A percentile compares a stretch with the other conserved stretches of the same genome.
phyloP scores from a whole-genome alignment of 2,113 vertebrate species.

The Dinomys branickii region DNA sequence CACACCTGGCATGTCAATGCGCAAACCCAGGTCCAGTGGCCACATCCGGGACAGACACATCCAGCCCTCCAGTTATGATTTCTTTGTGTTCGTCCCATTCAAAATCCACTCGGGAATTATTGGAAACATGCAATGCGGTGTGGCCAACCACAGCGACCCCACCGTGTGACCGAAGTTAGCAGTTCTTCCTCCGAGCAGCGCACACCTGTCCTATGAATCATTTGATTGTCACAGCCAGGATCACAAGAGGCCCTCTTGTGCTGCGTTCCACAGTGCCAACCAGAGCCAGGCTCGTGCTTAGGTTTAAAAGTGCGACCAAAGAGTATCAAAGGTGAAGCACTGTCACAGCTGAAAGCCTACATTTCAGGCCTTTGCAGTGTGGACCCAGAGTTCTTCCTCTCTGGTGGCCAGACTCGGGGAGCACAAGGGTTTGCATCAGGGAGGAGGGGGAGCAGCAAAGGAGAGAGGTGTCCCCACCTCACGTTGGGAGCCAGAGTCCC shows the following conservation, averaged over 20 bases:
- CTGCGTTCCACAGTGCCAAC: neutral
- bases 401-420: conserved; percentile 24
- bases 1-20: neutral
- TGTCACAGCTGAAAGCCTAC: neutral
- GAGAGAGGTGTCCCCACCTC: conserved; percentile 27
- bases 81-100: neutral
- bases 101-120: neutral
- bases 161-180: neutral
- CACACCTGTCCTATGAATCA: neutral
- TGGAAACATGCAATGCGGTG: neutral
- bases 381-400: neutral
- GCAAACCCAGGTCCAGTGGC: neutral
- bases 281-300: neutral
- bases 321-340: neutral
- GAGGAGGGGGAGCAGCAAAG: neutral
- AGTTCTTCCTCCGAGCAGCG: rapidly evolving
- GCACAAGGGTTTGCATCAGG: neutral
- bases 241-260: rapidly evolving
- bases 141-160: neutral
- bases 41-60: neutral
- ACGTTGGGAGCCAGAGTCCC: conserved; percentile 36
- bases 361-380: neutral
- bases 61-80: neutral
- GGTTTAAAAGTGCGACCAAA: neutral
- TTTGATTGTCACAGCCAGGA: neutral